Percentiles rank a stretch among this genome's conserved stretches.
Conservation (phyloP, 2,888 invertebrate species). For the Anoncus sp. region DNA sequence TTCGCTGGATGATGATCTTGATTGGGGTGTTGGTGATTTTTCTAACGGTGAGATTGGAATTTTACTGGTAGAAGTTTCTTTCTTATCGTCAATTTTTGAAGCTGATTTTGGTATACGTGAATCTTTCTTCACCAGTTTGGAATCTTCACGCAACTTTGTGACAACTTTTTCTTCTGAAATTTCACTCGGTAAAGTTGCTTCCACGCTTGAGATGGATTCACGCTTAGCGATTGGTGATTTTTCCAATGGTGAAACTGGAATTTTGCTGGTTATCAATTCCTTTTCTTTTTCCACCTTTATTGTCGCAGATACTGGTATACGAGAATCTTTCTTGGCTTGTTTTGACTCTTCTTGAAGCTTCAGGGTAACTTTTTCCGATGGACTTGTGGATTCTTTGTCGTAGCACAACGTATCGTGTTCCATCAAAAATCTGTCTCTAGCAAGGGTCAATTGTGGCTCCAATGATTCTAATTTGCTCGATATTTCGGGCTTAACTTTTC, state of each 20-base stretch:
- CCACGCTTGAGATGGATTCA: neutral
- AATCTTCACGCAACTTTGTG: constrained; percentile 19
- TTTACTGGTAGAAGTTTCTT: neutral
- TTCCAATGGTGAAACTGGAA: constrained; percentile 18
- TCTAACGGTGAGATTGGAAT: neutral
- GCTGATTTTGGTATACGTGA: constrained; percentile 7
- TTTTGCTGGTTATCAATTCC: constrained; percentile 29
- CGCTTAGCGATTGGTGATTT: constrained; percentile 10
- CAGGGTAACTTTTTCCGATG: constrained; percentile 59
- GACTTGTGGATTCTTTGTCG: constrained; percentile 60
- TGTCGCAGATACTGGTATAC: constrained; percentile 75
- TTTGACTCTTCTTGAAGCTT: constrained; percentile 59
- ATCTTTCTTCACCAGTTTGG: too few species aligned
- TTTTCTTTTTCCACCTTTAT: constrained; percentile 75
- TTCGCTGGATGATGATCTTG: too few species aligned
- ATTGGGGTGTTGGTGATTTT: too few species aligned
- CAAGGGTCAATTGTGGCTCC: constrained; percentile 22
- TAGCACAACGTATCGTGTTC: constrained; percentile 35
- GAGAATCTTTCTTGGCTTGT: constrained; percentile 71
- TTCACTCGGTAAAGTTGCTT: neutral
- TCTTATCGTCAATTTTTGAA: neutral
- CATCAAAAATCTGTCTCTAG: constrained; percentile 2
- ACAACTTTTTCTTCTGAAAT: constrained; percentile 12
- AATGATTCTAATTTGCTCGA: constrained; percentile 34
- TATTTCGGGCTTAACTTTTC: constrained; percentile 57